phyloP scores from a whole-genome alignment of 2,797 vertebrate species.

The Emydoidea blandingii region DNA sequence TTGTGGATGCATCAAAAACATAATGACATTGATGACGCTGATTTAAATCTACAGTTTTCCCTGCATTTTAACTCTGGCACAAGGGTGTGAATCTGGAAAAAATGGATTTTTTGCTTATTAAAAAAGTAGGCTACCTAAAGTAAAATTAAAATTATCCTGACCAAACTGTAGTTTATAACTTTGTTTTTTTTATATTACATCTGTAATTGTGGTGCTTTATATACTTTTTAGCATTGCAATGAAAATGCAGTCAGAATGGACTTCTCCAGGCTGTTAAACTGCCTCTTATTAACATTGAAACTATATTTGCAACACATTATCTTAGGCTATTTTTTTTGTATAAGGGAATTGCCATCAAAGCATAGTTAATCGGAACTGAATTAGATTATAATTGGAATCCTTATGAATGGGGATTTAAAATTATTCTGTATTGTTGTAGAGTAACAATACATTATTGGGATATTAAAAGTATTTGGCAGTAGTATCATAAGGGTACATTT shows the following conservation, averaged over 20 bases:
- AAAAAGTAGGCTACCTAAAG: constrained; percentile 62
- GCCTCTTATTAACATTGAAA: constrained; percentile 79
- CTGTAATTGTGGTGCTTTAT: constrained; percentile 72
- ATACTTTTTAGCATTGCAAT: constrained; percentile 73
- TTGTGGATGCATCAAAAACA: constrained; percentile 28
- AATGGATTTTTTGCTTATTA: constrained; percentile 66
- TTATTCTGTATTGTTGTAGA: constrained; percentile 74
- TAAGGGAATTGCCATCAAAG: constrained; percentile 78
- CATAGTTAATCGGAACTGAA: constrained; percentile 81
- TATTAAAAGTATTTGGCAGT: constrained; percentile 63
- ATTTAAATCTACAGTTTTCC: constrained; percentile 54
- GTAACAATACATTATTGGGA: constrained; percentile 60
- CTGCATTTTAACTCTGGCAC: constrained; percentile 49
- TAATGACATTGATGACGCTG: constrained; percentile 51
- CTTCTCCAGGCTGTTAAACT: constrained; percentile 77
- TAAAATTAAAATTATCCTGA: constrained; percentile 63
- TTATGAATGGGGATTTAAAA: constrained; percentile 77
- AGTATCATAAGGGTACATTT: constrained; percentile 26
- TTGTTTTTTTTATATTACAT: constrained; percentile 71
- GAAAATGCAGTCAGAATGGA: constrained; percentile 77
- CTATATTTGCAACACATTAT: constrained; percentile 78
- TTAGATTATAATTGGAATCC: constrained; percentile 81
- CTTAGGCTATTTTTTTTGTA: constrained; percentile 78
- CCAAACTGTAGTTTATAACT: constrained; percentile 65
- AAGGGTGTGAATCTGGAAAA: constrained; percentile 52